phyloP scores from a whole-genome alignment of 2,113 vertebrate genomes.

The Paradisaea rubra region DNA sequence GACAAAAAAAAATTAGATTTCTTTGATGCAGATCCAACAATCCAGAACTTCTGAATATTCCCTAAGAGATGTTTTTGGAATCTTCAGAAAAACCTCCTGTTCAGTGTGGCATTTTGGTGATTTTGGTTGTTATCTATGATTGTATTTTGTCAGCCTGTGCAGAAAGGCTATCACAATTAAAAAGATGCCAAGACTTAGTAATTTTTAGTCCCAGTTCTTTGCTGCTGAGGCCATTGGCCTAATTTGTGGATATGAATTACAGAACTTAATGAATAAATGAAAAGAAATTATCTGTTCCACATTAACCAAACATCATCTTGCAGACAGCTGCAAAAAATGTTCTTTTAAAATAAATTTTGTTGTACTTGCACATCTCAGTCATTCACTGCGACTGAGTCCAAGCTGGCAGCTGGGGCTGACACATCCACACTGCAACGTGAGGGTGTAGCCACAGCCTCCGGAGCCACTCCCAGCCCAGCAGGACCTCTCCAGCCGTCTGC shows the following conservation, averaged over 20 bases:
- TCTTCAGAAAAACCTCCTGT: not conserved
- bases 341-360: not conserved
- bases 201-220: not conserved
- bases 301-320: not conserved
- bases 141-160: not conserved
- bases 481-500: not conserved
- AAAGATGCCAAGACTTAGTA: not conserved
- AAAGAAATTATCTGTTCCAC: not conserved
- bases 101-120: not conserved
- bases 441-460: not conserved
- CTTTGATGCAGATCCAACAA: not conserved
- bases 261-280: not conserved
- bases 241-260: not conserved
- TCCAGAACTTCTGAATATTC: not conserved
- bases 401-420: not conserved
- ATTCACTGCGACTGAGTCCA: not conserved
- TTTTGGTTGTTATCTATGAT: not conserved
- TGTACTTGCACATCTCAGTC: not conserved
- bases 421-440: fast-evolving
- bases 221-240: not conserved
- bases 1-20: not conserved
- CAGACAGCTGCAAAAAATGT: not conserved
- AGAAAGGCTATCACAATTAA: not conserved
- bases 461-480: not conserved
- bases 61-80: not conserved